Conservation (phyloP, 2,888 invertebrate genomes). For the Graphium colonna region DNA sequence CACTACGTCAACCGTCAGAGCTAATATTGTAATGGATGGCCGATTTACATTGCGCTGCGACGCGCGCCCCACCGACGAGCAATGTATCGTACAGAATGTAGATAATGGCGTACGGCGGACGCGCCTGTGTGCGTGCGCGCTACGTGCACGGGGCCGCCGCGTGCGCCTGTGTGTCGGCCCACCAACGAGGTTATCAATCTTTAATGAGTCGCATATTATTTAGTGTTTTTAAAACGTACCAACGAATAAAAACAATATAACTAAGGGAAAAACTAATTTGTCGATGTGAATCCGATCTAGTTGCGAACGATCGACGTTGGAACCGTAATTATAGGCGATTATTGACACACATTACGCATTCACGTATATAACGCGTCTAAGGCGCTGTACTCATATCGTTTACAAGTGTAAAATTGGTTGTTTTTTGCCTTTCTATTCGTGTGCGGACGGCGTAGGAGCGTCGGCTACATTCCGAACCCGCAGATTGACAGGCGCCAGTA, state of each 20-base stretch:
- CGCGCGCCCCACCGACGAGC: slow-evolving; percentile 35
- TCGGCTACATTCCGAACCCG: slow-evolving; percentile 10
- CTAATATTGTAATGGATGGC: slow-evolving; percentile 29
- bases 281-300: neutral
- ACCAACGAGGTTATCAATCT: slow-evolving; percentile 69
- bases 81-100: slow-evolving; percentile 38
- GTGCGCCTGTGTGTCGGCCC: slow-evolving; percentile 44
- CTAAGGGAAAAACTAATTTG: neutral
- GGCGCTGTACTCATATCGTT: neutral
- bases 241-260: neutral
- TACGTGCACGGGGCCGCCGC: slow-evolving; percentile 35
- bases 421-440: neutral
- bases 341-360: too few relatives aligned
- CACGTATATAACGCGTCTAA: too few relatives aligned
- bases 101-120: slow-evolving; percentile 35
- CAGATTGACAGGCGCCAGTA: slow-evolving; percentile 21
- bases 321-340: neutral
- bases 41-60: slow-evolving; percentile 38
- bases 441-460: neutral
- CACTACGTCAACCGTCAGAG: slow-evolving; percentile 28
- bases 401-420: neutral
- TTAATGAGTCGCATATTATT: slow-evolving; percentile 56
- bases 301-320: too few relatives aligned
- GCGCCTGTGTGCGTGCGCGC: slow-evolving; percentile 37
- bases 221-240: slow-evolving; percentile 40